Evolutionary conservation across 2,797 vertebrate genomes (phyloP).

Genomic region (Labeo calbasu): DNA sequence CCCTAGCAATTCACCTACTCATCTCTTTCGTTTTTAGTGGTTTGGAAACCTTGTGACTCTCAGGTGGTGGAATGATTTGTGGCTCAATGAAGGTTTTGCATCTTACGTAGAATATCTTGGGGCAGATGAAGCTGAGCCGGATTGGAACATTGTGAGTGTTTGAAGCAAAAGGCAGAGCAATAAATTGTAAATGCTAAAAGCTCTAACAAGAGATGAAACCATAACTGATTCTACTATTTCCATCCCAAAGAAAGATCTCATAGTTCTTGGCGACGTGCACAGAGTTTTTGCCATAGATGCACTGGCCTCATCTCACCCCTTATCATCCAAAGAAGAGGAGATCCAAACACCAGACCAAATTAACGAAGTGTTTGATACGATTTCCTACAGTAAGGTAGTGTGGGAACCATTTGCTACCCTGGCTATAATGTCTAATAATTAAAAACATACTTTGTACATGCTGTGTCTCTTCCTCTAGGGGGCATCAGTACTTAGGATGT

Average conservation of each 20-base stretch:
- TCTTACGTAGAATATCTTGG: constrained; percentile 93
- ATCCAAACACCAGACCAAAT: constrained; percentile 80
- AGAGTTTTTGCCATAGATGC: constrained; percentile 78
- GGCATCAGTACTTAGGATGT: constrained; percentile 90
- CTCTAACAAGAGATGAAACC: neutral
- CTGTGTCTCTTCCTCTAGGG: constrained; percentile 74
- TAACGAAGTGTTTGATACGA: constrained; percentile 82
- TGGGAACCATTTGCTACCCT: neutral
- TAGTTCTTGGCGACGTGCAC: constrained; percentile 77
- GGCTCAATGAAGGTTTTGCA: constrained; percentile 96
- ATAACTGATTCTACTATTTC: neutral
- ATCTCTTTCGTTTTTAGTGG: constrained; percentile 80
- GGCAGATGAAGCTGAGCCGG: constrained; percentile 72
- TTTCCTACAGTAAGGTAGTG: constrained; percentile 85
- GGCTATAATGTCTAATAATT: neutral
- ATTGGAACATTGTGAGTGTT: constrained; percentile 84
- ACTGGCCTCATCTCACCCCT: constrained; percentile 80
- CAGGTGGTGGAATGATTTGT: constrained; percentile 94
- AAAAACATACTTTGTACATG: neutral
- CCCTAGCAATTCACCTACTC: neutral
- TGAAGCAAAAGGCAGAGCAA: neutral
- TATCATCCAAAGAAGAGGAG: constrained; percentile 74
- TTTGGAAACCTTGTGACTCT: constrained; percentile 95
- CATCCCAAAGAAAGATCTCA: constrained; percentile 79
- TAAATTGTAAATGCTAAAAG: neutral